Evolutionary conservation across 2,888 invertebrate genomes (phyloP).

Genomic region (Lochmaea crataegi): DNA sequence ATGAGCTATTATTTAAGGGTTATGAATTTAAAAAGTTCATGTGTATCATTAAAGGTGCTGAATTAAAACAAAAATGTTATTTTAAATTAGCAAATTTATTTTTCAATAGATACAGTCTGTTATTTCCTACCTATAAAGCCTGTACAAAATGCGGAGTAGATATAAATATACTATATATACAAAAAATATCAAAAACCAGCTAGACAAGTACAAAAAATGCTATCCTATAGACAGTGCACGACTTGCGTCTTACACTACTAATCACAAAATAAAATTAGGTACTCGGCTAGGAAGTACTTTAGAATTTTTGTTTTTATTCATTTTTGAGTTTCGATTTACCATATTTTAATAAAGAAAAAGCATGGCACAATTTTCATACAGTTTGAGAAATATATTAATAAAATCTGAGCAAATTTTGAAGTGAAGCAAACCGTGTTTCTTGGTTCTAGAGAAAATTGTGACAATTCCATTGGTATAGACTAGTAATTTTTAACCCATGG

Average conservation of each 20-base stretch:
- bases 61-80: slow-evolving; percentile 39
- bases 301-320: slow-evolving; percentile 41
- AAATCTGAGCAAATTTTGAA: slow-evolving; percentile 35
- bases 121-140: slow-evolving; percentile 63
- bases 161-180: slow-evolving; percentile 57
- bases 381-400: slow-evolving; percentile 12
- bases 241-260: slow-evolving; percentile 51
- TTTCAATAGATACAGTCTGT: slow-evolving; percentile 64
- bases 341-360: slow-evolving; percentile 37
- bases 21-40: not conserved
- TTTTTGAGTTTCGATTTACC: slow-evolving; percentile 40
- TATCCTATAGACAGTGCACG: slow-evolving; percentile 54
- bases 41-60: not conserved
- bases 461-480: slow-evolving; percentile 20
- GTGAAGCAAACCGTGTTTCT: not conserved
- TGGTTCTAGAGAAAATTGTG: slow-evolving; percentile 23
- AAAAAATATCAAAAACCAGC: slow-evolving; percentile 59
- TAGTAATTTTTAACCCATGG: slow-evolving; percentile 18
- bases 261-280: slow-evolving; percentile 49
- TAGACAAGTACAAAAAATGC: slow-evolving; percentile 53
- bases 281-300: slow-evolving; percentile 50
- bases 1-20: not conserved
- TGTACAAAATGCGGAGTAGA: slow-evolving; percentile 63
- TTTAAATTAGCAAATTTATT: slow-evolving; percentile 64
- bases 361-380: slow-evolving; percentile 45